phyloP scores from a whole-genome alignment of 2,113 vertebrate genomes.

The Polyodon spathula region DNA sequence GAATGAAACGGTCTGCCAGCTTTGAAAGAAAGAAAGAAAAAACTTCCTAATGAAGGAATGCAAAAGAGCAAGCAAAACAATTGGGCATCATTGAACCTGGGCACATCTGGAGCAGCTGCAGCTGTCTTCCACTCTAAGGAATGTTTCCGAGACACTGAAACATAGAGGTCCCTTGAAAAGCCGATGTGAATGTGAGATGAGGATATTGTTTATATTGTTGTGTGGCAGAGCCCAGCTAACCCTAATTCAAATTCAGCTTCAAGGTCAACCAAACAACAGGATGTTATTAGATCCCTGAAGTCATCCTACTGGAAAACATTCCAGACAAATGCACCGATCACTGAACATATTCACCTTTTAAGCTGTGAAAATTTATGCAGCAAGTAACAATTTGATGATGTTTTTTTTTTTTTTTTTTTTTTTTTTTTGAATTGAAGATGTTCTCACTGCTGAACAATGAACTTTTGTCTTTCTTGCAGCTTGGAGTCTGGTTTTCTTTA shows the following conservation, averaged over 20 bases:
- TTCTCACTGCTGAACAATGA: not conserved
- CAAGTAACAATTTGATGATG: not conserved
- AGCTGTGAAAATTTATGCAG: not conserved
- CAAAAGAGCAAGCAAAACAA: too few relatives aligned
- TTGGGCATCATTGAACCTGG: not conserved
- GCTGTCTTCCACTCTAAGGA: too few relatives aligned
- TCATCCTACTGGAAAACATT: not conserved
- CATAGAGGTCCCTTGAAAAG: too few relatives aligned
- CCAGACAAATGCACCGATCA: not conserved
- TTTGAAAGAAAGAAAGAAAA: too few relatives aligned
- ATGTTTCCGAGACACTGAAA: too few relatives aligned
- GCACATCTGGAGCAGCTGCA: not conserved
- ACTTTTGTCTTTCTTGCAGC: slow-evolving; percentile 49
- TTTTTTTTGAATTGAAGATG: not conserved
- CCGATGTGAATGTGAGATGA: not conserved
- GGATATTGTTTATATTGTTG: not conserved
- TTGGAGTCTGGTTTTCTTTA: slow-evolving; percentile 94
- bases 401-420: slow-evolving; percentile 1
- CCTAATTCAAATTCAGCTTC: too few relatives aligned
- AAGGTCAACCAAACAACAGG: not conserved
- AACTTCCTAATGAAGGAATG: too few relatives aligned
- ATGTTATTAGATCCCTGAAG: not conserved
- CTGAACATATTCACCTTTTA: too few relatives aligned
- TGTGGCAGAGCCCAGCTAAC: not conserved
- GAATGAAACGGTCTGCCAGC: too few relatives aligned